Percentiles rank a stretch among this genome's conserved stretches.
These are phyloP conservation scores for Chelonus formosanus DNA, from an alignment of 2,888 invertebrate species.

Conservation along the genomic window DNA sequence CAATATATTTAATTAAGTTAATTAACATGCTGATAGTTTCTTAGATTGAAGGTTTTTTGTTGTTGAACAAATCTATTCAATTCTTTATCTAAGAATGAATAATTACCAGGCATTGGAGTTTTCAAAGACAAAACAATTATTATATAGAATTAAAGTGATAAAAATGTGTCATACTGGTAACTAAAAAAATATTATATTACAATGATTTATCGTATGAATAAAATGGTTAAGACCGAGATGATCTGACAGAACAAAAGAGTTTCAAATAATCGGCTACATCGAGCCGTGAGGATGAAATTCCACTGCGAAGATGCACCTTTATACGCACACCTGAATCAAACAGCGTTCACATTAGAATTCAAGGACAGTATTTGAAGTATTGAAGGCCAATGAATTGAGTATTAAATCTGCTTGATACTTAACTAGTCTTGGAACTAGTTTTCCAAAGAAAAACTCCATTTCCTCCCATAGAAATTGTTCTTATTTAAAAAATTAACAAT, in stretches of 20 bases:
- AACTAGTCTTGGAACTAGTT: neutral
- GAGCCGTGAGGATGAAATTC: slow-evolving; percentile 32
- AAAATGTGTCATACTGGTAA: too few species aligned
- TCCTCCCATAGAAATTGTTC: neutral
- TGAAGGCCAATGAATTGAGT: neutral
- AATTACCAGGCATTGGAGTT: too few species aligned
- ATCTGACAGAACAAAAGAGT: slow-evolving; percentile 13
- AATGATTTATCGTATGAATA: too few species aligned
- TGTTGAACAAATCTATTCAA: too few species aligned
- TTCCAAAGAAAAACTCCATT: neutral
- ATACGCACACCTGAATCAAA: slow-evolving; percentile 36
- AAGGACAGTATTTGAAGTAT: neutral
- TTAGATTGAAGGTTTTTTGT: too few species aligned
- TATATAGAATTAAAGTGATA: too few species aligned
- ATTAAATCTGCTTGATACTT: neutral
- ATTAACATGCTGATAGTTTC: neutral
- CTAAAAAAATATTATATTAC: too few species aligned
- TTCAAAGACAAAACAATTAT: too few species aligned
- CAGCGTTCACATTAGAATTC: slow-evolving; percentile 27
- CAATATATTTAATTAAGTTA: slow-evolving; percentile 2
- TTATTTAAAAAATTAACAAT: neutral
- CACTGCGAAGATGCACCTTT: slow-evolving; percentile 40
- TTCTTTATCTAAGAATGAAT: too few species aligned
- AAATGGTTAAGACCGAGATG: neutral
- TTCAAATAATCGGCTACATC: slow-evolving; percentile 9